Evolutionary conservation across 2,797 vertebrate genomes (phyloP).

Genomic region (Mus spretus): DNA sequence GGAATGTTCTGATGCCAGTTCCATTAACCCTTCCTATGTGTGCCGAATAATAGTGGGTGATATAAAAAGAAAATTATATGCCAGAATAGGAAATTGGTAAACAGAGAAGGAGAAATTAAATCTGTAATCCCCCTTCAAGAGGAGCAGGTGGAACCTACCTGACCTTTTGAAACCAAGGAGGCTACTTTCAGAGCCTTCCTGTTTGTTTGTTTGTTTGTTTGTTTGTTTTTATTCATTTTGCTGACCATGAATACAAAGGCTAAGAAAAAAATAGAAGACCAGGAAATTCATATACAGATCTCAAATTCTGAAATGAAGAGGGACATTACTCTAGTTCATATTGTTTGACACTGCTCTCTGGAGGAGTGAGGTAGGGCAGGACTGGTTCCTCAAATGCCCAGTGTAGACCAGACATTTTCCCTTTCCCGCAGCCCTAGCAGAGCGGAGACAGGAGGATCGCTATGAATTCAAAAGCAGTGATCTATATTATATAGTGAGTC

Average conservation of each 20-base stretch:
- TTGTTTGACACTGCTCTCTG: neutral
- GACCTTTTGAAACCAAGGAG: conserved; percentile 45
- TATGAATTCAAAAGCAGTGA: neutral
- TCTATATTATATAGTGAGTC: neutral
- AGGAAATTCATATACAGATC: neutral
- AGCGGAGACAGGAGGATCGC: neutral
- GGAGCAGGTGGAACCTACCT: neutral
- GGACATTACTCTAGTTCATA: neutral
- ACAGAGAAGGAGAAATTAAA: conserved; percentile 48
- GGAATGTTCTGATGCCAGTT: neutral
- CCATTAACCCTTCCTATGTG: conserved; percentile 43
- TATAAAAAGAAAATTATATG: neutral
- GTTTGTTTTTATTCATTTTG: neutral
- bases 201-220: neutral
- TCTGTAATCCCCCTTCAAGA: neutral
- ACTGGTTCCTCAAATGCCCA: neutral
- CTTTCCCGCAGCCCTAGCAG: neutral
- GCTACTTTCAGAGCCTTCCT: neutral
- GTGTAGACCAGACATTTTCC: neutral
- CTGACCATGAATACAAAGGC: neutral
- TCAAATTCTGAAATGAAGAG: neutral
- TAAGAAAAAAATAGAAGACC: neutral
- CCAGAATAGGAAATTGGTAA: conserved; percentile 46
- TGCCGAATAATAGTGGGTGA: neutral
- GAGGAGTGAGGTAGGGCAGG: neutral